Conservation (phyloP, 2,888 invertebrate species). For the Alcis repandata region DNA sequence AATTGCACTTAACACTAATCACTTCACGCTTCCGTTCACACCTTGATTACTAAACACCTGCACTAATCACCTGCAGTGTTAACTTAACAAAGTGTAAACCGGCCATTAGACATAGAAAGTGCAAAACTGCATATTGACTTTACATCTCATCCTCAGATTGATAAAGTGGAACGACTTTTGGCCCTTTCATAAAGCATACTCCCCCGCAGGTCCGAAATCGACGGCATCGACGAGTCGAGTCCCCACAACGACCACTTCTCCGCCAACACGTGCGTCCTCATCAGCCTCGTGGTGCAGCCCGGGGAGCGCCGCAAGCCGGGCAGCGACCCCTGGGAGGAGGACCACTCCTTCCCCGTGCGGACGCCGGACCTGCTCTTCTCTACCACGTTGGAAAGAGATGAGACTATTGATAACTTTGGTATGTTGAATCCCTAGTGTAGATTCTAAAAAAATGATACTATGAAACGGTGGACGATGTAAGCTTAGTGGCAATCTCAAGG, state of each 20-base stretch:
- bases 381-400: conserved; percentile 92
- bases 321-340: conserved; percentile 92
- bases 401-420: conserved; percentile 94
- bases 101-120: no score
- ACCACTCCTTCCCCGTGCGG: conserved; percentile 83
- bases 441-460: background rate
- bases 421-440: conserved; percentile 48
- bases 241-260: conserved; percentile 89
- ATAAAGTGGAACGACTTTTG: no score
- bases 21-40: no score
- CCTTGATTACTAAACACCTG: no score
- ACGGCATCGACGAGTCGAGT: conserved; percentile 90
- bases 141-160: no score
- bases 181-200: background rate
- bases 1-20: no score
- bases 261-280: conserved; percentile 89
- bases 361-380: conserved; percentile 89
- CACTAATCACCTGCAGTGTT: no score
- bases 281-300: conserved; percentile 91
- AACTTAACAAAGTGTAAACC: no score
- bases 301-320: conserved; percentile 89
- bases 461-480: background rate
- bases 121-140: no score
- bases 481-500: no score
- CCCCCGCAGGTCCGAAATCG: conserved; percentile 89